phyloP scores from a whole-genome alignment of 2,888 invertebrate genomes.

The Drosophila silvestris region DNA sequence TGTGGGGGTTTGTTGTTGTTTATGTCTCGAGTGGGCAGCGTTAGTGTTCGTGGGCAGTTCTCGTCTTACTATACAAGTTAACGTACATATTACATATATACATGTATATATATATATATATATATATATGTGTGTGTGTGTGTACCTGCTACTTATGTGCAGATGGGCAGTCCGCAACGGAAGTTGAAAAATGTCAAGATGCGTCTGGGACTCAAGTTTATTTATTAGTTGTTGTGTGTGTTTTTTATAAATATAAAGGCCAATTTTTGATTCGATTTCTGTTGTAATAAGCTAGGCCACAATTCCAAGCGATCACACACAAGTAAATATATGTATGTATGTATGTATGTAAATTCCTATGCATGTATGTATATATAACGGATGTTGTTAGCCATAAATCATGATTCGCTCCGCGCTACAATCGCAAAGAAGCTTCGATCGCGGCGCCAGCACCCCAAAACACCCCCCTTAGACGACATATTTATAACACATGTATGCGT shows the following conservation, averaged over 20 bases:
- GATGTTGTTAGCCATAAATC: slow-evolving; percentile 72
- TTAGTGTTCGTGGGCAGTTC: slow-evolving; percentile 63
- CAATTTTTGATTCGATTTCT: slow-evolving; percentile 35
- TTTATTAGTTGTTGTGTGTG: slow-evolving; percentile 51
- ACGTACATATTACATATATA: neutral
- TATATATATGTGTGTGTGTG: slow-evolving; percentile 1
- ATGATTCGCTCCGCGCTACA: slow-evolving; percentile 63
- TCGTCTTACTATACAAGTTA: slow-evolving; percentile 49
- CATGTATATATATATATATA: neutral
- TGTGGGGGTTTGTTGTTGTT: slow-evolving; percentile 61
- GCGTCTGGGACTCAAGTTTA: slow-evolving; percentile 51
- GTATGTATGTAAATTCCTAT: neutral
- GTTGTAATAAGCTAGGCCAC: slow-evolving; percentile 36
- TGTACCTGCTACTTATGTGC: slow-evolving; percentile 35
- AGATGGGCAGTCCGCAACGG: slow-evolving; percentile 53
- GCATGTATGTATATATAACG: slow-evolving; percentile 44
- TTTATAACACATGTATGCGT: slow-evolving; percentile 65
- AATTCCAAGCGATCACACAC: slow-evolving; percentile 37
- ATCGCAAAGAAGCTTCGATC: slow-evolving; percentile 61
- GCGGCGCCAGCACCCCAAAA: slow-evolving; percentile 20
- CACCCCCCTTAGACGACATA: slow-evolving; percentile 41
- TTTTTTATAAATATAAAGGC: slow-evolving; percentile 23
- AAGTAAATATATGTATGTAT: slow-evolving; percentile 24
- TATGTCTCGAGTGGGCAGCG: slow-evolving; percentile 62
- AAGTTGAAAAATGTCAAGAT: slow-evolving; percentile 59